Percentiles rank a stretch among this genome's conserved stretches.
Conservation (phyloP, 2,113 vertebrate species). For the Chloebia gouldiae region DNA sequence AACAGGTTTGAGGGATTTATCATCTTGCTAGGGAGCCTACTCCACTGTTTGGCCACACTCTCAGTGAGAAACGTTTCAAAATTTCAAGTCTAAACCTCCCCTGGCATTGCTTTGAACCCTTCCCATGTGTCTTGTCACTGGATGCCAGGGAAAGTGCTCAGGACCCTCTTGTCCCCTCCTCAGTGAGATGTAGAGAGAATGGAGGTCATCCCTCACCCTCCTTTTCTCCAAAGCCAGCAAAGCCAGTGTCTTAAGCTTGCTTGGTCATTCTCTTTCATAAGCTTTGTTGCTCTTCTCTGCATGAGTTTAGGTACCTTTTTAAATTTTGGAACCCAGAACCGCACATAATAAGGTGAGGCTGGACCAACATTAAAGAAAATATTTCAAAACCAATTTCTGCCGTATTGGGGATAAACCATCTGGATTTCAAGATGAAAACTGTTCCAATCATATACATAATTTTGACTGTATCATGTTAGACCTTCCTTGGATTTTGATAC, state of each 20-base stretch:
- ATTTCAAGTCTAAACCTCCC: background rate
- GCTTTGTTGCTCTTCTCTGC: background rate
- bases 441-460: fast-evolving
- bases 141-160: background rate
- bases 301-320: background rate
- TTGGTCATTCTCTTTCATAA: background rate
- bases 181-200: background rate
- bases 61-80: background rate
- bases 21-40: fast-evolving
- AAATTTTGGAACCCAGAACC: background rate
- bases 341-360: background rate
- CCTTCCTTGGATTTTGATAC: background rate
- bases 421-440: background rate
- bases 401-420: background rate
- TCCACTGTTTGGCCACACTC: background rate
- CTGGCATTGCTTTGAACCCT: background rate
- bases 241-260: background rate
- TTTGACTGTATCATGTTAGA: background rate
- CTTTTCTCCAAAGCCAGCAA: background rate
- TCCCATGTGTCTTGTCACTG: background rate
- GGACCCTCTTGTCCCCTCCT: background rate
- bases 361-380: background rate
- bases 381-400: background rate
- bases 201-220: background rate
- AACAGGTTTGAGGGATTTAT: background rate